These are phyloP conservation scores for Collichthys lucidus DNA, from an alignment of 2,113 vertebrate genomes.

Conservation along the genomic window DNA sequence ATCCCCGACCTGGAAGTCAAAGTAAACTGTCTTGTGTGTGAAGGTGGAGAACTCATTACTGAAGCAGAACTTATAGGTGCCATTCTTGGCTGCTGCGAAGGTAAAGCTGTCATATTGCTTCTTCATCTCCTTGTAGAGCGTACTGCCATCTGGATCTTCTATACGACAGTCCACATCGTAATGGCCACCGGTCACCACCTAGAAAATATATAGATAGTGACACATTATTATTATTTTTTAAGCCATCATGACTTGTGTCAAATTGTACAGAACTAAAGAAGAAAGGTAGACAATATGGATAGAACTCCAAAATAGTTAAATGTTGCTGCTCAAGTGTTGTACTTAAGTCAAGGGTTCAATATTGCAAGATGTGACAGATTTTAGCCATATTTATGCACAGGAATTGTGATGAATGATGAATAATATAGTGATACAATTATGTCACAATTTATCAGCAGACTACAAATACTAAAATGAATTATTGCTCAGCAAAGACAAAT, in stretches of 20 bases:
- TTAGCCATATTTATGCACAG: background rate
- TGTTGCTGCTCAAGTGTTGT: background rate
- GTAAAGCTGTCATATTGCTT: constrained; percentile 99
- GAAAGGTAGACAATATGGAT: background rate
- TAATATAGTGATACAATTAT: background rate
- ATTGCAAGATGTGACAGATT: background rate
- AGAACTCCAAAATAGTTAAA: background rate
- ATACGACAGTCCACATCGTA: constrained; percentile 98
- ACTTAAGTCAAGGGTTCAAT: background rate
- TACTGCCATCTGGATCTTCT: constrained; percentile 91
- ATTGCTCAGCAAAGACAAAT: background rate
- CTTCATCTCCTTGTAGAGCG: constrained; percentile 98
- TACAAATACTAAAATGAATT: background rate
- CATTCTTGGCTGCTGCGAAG: constrained; percentile 93
- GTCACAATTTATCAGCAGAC: background rate
- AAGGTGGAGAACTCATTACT: constrained; percentile 99
- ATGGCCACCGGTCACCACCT: constrained; percentile 99
- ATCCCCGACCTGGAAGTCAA: constrained; percentile 98
- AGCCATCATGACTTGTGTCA: background rate
- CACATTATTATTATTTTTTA: background rate
- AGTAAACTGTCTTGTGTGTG: constrained; percentile 99
- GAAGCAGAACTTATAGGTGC: constrained; percentile 98
- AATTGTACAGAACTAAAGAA: background rate
- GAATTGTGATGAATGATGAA: background rate
- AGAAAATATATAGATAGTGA: background rate